Conservation (phyloP, 1,140 invertebrate genomes). For the Oryctes rhinoceros region DNA sequence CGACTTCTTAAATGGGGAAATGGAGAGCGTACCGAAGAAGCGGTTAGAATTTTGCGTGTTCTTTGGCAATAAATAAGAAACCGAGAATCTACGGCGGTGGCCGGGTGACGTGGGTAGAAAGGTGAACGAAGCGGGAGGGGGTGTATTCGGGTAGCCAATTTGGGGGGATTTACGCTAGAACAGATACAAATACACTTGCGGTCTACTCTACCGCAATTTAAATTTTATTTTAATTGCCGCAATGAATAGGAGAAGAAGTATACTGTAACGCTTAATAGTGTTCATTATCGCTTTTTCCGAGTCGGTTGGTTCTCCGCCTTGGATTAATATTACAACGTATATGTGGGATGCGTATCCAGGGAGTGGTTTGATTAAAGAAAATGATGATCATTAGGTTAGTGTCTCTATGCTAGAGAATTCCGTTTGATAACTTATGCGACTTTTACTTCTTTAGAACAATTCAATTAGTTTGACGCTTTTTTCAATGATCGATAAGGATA, state of each 20-base stretch:
- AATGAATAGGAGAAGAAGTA: slow-evolving; percentile 23
- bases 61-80: slow-evolving; percentile 14
- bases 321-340: not conserved
- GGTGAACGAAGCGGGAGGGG: slow-evolving; percentile 18
- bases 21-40: slow-evolving; percentile 20
- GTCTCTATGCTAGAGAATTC: too few species aligned
- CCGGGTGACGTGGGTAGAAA: slow-evolving; percentile 31
- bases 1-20: slow-evolving; percentile 27
- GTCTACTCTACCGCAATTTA: slow-evolving; percentile 1
- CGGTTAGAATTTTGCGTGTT: slow-evolving; percentile 26
- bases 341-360: not conserved
- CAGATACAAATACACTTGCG: not conserved
- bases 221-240: slow-evolving; percentile 11
- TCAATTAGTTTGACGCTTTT: too few species aligned
- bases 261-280: slow-evolving; percentile 20
- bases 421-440: too few species aligned
- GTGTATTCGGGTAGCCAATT: not conserved
- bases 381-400: too few species aligned
- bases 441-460: too few species aligned
- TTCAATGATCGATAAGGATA: too few species aligned
- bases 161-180: slow-evolving; percentile 8
- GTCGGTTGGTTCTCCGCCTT: not conserved
- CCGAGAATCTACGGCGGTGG: slow-evolving; percentile 11
- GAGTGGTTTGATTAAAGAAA: not conserved
- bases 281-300: slow-evolving; percentile 8